Evolutionary conservation across 64 coral and sea anemone genomes (phyloP).

Genomic region (Trachythela sp.): DNA sequence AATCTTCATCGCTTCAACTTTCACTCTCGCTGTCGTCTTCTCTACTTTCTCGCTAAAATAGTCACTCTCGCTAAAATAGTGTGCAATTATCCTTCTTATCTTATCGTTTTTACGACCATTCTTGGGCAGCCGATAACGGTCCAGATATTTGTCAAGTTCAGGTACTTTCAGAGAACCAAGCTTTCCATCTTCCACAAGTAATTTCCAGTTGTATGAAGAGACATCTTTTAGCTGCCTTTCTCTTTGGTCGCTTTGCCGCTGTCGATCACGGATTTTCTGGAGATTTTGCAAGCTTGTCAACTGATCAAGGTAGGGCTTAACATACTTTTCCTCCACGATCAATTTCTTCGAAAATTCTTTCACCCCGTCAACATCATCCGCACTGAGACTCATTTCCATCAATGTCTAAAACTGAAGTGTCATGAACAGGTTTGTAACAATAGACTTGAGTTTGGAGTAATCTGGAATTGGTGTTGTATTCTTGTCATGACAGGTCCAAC

Average conservation of each 20-base stretch:
- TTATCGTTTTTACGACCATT: constrained; percentile 28
- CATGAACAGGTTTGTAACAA: constrained; percentile 48
- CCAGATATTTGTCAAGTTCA: constrained; percentile 53
- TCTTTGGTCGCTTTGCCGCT: constrained; percentile 29
- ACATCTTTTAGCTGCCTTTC: constrained; percentile 50
- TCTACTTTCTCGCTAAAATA: constrained; percentile 19
- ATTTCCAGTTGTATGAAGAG: constrained; percentile 52
- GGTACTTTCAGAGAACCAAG: constrained; percentile 45
- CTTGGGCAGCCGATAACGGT: constrained; percentile 39
- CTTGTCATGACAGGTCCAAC: constrained; percentile 36
- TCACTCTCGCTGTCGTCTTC: constrained; percentile 45
- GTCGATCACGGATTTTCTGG: constrained; percentile 42
- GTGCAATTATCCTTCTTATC: constrained; percentile 33
- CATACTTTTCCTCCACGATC: constrained; percentile 57
- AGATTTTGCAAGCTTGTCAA: constrained; percentile 43
- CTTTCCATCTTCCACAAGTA: constrained; percentile 53
- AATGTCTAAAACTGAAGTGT: constrained; percentile 60
- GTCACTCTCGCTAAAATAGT: constrained; percentile 9
- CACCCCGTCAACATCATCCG: constrained; percentile 40
- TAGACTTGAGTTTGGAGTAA: constrained; percentile 47
- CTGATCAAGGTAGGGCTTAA: constrained; percentile 48
- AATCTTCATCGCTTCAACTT: constrained; percentile 48
- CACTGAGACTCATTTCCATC: constrained; percentile 41
- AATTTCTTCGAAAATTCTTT: constrained; percentile 55
- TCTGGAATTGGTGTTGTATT: constrained; percentile 49